Conservation (phyloP, 2,888 invertebrate species). For the Aricia artaxerxes region DNA sequence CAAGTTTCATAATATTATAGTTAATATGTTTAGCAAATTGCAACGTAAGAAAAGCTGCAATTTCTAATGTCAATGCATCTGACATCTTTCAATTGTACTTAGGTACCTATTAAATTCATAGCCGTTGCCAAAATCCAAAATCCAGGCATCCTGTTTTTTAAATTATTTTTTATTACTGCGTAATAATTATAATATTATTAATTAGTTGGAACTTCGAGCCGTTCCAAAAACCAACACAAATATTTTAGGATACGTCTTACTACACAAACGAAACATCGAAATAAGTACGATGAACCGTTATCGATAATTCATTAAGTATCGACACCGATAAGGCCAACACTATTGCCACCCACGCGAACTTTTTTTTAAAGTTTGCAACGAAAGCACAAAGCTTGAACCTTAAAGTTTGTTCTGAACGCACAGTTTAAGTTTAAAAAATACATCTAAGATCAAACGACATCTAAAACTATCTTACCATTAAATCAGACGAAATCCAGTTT, state of each 20-base stretch:
- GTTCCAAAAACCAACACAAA: background rate
- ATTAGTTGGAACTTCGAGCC: background rate
- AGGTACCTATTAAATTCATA: too few species aligned
- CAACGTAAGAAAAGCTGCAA: background rate
- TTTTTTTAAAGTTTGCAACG: constrained; percentile 33
- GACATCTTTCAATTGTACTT: too few species aligned
- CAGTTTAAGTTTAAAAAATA: constrained; percentile 8
- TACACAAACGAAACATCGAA: background rate
- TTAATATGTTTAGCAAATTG: too few species aligned
- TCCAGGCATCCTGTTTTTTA: too few species aligned
- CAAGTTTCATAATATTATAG: too few species aligned
- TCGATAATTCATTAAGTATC: constrained; percentile 9
- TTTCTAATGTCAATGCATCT: too few species aligned
- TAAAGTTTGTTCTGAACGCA: background rate
- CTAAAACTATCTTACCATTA: constrained; percentile 55
- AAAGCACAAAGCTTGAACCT: constrained; percentile 33
- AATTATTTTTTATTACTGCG: background rate
- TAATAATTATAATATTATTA: background rate
- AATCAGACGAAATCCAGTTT: constrained; percentile 60
- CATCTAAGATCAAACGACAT: constrained; percentile 28
- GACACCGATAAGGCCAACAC: constrained; percentile 41
- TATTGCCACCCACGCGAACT: constrained; percentile 54
- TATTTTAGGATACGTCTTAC: background rate
- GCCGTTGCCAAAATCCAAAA: too few species aligned
- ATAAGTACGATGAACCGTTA: constrained; percentile 17